Evolutionary conservation across 2,113 vertebrate genomes (phyloP).

Genomic region (Myotis brandtii): DNA sequence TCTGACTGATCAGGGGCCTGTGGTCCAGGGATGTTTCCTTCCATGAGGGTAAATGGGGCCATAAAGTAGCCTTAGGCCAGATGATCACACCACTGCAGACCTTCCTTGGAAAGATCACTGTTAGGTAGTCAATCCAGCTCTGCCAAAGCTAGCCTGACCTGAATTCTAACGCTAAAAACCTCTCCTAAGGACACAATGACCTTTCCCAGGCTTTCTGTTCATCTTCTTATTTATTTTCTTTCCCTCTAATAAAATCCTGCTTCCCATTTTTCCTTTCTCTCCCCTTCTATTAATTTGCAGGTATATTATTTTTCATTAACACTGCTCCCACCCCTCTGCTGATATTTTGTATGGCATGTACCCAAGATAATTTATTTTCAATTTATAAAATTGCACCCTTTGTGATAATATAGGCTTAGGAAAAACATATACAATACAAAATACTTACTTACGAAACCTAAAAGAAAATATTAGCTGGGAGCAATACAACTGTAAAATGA

Average conservation of each 20-base stretch:
- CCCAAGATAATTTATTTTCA: conserved; percentile 52
- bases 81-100: neutral
- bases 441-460: conserved; percentile 56
- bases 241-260: neutral
- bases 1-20: neutral
- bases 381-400: conserved; percentile 46
- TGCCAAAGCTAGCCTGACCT: neutral
- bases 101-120: neutral
- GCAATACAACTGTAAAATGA: conserved; percentile 27
- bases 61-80: neutral
- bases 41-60: neutral
- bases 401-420: conserved; percentile 45
- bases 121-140: neutral
- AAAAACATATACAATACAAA: conserved; percentile 1
- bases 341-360: neutral
- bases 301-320: conserved; percentile 25
- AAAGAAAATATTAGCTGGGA: neutral
- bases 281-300: neutral
- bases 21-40: neutral
- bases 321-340: neutral
- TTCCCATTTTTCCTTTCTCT: neutral
- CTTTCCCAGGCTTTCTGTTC: neutral
- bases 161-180: neutral
- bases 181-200: neutral
- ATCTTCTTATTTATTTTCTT: neutral